Evolutionary conservation across 92 coral and sea anemone genomes (phyloP), one percentile per base, ranked within the genome.

Genomic region (Plumapathes pennacea): DNA sequence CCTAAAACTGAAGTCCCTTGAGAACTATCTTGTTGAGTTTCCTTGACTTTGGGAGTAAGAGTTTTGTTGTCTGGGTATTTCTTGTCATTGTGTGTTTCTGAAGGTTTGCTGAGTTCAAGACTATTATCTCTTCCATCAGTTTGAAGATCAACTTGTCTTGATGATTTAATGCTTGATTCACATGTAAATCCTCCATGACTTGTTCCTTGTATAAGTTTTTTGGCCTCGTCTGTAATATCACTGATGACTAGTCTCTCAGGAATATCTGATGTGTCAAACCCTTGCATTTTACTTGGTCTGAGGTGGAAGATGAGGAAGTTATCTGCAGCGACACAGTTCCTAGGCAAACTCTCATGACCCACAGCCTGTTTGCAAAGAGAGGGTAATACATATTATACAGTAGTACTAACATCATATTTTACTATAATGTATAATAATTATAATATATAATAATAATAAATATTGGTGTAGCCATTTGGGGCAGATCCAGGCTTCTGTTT

Each of bases 251-350:
- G 48, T 38, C 34, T 67, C 5, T 46, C 52, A 42, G 74, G 84
- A 13, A 89, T 41, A 54, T 72, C 84, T 22, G 79, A 54, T 32
- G 54, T 52, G 53, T 84, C 94, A 65, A 74, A 88, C 15, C 98
- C 98, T 89, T 78, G 80, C 22, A 67, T 80, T 32, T 77, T 70
- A 40, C 53, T 14, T 40, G 96, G 96, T 31, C 96, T 69, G 17
- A 92, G 80, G 43, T 92, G 94, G 47, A 69, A 92, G 36, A 83
- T 85, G 9, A 81, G 78, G 39, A 74, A 80, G 38, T 56, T 62
- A 39, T 81, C 89, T 10, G 89, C 96, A 48, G 81, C 39, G 20
- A 47, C 58, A 40, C 87, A 74, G 71, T 83, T 80, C 19, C 43
- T 51, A 23, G 88, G 81, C 50, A 74, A 37, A 38, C 42, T 58